Base-by-base conservation (phyloP, 2,888 invertebrate genomes). In the Caenorhabditis wallacei region DNA sequence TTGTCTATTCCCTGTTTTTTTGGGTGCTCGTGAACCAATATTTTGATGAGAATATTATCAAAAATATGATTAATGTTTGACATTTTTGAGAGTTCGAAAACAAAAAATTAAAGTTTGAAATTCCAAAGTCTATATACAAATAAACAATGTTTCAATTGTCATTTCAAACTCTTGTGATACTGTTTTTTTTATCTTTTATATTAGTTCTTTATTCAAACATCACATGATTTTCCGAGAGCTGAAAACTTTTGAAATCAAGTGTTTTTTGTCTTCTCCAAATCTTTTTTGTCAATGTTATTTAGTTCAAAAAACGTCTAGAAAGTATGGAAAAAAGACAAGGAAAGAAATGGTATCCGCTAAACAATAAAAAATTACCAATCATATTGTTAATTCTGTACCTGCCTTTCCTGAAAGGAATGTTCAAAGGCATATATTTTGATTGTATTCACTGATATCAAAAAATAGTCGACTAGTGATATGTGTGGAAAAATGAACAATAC, bases 61-160 rank as follows among this genome's bases (percentile, higher is more conserved):
- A 59, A 40, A 61, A 61, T 61, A 26, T 51, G 64, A 64, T 64
- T 48, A 48, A 51, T 48, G 64, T 30, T 64, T 64, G 35, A 64
- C 24, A 10, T 63, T n/a, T 48, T 64, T n/a, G 16, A 24, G 24
- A 61, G 61, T 61, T 61, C 46, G n/a, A 61, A 24, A 61, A 61
- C 61, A 61, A 61, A 22, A 11, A 40, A 18, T 37, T 22, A 40
- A 40, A 59, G 24, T 43, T 61, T 8, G 61, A 43, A n/a, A 20
- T n/a, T 46, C 13, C 43, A 61, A 61, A 26, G 26, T 61, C 43
- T 61, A 61, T 8, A 30, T 13, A 61, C 24, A 43, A 43, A 43
- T 16, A 61, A 59, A 43, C 13, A 43, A 13, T 8, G 22, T 59
- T 1, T 24, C 43, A 18, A 43, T 61, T 22, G 13, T 40, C 13